phyloP scores from a whole-genome alignment of 2,113 vertebrate species.

The Eptatretus burgeri region DNA sequence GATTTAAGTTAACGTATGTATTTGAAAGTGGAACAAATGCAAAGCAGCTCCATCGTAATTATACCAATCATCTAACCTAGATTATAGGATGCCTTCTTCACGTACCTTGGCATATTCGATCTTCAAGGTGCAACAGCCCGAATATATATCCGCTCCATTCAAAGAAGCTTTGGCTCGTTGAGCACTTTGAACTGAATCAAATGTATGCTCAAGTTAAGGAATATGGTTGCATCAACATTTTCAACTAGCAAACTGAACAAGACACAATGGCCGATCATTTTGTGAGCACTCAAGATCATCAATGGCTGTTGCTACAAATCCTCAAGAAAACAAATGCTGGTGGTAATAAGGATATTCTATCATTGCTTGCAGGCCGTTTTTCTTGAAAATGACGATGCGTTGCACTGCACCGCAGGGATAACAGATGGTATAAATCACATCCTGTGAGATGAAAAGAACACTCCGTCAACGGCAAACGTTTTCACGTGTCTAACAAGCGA shows the following conservation, averaged over 20 bases:
- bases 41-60: too few species aligned
- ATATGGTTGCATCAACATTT: not conserved
- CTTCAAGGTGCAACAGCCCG: constrained; percentile 73
- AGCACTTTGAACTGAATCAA: constrained; percentile 71
- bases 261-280: not conserved
- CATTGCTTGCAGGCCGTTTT: constrained; percentile 85
- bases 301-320: not conserved
- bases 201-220: constrained; percentile 31
- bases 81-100: not conserved
- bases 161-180: constrained; percentile 75
- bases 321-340: not conserved
- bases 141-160: constrained; percentile 79
- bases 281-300: not conserved
- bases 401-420: constrained; percentile 80
- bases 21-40: not conserved
- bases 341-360: constrained; percentile 62
- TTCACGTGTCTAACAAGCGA: too few species aligned
- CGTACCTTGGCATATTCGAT: constrained; percentile 81
- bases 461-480: not conserved
- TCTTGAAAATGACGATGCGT: constrained; percentile 80
- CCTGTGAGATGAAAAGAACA: constrained; percentile 18
- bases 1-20: too few species aligned
- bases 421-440: constrained; percentile 75
- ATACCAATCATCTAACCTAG: not conserved
- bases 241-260: not conserved